Evolutionary conservation across 2,888 invertebrate species (phyloP).

Genomic region (Synanthedon tipuliformis): DNA sequence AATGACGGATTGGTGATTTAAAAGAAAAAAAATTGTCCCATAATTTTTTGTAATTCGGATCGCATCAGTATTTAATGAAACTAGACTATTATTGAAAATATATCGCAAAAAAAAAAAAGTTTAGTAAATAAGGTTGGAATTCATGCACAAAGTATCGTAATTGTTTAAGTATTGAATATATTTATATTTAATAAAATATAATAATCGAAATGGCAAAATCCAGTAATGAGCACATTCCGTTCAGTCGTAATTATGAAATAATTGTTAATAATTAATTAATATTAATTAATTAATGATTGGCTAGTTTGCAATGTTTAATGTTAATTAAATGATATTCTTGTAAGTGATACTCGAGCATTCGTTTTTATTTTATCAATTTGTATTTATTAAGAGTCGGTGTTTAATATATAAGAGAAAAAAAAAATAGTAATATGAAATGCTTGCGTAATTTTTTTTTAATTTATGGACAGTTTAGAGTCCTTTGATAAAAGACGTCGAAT

Average conservation of each 20-base stretch:
- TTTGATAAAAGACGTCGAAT: no score
- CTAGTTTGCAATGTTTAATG: no score
- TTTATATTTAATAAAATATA: constrained; percentile 31
- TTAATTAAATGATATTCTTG: constrained; percentile 11
- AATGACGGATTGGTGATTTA: neutral
- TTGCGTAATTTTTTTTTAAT: neutral
- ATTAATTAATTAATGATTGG: constrained; percentile 10
- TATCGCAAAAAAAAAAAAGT: constrained; percentile 18
- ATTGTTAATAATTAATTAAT: constrained; percentile 33
- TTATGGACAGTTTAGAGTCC: no score
- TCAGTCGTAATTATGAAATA: constrained; percentile 41
- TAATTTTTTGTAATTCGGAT: constrained; percentile 9
- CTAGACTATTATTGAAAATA: constrained; percentile 32
- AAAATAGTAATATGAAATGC: neutral
- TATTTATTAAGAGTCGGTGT: neutral
- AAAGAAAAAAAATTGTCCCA: no score
- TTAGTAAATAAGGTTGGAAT: constrained; percentile 31
- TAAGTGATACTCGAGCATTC: constrained; percentile 30
- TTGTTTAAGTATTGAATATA: constrained; percentile 14
- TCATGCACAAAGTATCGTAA: constrained; percentile 57
- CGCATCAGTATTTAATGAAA: constrained; percentile 36
- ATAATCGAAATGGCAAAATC: constrained; percentile 36
- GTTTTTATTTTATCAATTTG: constrained; percentile 12
- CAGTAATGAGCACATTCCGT: constrained; percentile 62
- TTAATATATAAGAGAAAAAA: neutral